These are phyloP conservation scores for Tribolium madens DNA, from an alignment of 1,140 invertebrate genomes.

Conservation along the genomic window DNA sequence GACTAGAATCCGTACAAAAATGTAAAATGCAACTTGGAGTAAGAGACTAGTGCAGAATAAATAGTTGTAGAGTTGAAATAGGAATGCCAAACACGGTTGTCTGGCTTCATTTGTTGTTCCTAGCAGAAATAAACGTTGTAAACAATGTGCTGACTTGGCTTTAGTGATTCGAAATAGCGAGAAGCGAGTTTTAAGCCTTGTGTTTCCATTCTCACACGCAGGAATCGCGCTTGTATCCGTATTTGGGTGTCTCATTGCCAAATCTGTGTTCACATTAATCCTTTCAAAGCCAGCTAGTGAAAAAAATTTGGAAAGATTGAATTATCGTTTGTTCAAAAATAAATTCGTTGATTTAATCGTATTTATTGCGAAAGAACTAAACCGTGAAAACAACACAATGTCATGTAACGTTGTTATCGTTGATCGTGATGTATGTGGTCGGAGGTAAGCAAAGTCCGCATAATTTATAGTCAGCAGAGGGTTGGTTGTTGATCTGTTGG, in stretches of 20 bases:
- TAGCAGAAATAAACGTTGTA: slow-evolving; percentile 50
- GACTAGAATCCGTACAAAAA: not conserved
- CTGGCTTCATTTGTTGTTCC: slow-evolving; percentile 50
- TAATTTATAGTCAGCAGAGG: slow-evolving; percentile 37
- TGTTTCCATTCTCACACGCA: slow-evolving; percentile 4
- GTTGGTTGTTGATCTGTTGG: slow-evolving; percentile 34
- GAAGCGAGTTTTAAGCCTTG: slow-evolving; percentile 22
- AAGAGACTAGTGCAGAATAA: slow-evolving; percentile 28
- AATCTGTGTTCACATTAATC: slow-evolving; percentile 1
- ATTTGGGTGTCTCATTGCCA: slow-evolving; percentile 18
- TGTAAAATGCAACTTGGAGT: not conserved
- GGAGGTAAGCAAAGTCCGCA: slow-evolving; percentile 37
- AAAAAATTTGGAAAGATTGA: not conserved
- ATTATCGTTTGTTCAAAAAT: slow-evolving; percentile 14
- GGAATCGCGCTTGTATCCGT: slow-evolving; percentile 18
- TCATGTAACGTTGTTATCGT: slow-evolving; percentile 32
- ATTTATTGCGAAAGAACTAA: slow-evolving; percentile 36
- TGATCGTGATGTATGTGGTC: slow-evolving; percentile 34
- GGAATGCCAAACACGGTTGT: slow-evolving; percentile 47
- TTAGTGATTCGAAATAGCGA: slow-evolving; percentile 32
- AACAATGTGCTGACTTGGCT: slow-evolving; percentile 50
- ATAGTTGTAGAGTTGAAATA: slow-evolving; percentile 19
- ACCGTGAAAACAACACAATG: slow-evolving; percentile 33
- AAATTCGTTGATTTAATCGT: slow-evolving; percentile 19
- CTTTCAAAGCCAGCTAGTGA: not conserved